Evolutionary conservation across 2,888 invertebrate species (phyloP).

Genomic region (Lottia gigantea): DNA sequence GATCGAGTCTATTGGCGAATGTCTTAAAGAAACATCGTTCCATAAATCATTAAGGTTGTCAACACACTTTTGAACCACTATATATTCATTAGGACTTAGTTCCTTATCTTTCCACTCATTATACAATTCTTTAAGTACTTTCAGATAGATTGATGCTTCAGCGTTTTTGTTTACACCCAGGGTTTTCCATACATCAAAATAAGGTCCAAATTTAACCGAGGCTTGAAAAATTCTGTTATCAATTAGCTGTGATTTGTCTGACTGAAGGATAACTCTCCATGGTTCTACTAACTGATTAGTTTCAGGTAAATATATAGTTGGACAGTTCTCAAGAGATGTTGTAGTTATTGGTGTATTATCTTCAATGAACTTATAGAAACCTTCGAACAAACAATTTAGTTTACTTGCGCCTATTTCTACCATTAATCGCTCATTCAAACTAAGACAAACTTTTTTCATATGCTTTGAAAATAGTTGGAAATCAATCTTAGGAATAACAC

Average conservation of each 20-base stretch:
- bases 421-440: too few species aligned
- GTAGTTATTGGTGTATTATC: background rate
- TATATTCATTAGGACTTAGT: constrained; percentile 37
- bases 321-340: too few species aligned
- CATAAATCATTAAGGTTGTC: constrained; percentile 16
- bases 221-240: background rate
- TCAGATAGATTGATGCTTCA: background rate
- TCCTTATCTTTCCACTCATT: background rate
- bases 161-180: background rate
- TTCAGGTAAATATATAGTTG: background rate
- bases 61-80: constrained; percentile 30
- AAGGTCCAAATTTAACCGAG: background rate
- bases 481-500: too few species aligned
- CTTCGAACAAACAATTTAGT: background rate
- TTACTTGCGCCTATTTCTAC: too few species aligned
- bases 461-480: too few species aligned
- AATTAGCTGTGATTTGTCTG: background rate
- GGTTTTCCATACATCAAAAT: background rate
- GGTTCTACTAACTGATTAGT: background rate
- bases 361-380: background rate
- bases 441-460: too few species aligned
- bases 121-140: background rate
- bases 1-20: background rate
- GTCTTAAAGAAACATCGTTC: background rate
- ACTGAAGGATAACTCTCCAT: background rate